A percentile compares a stretch with the other conserved stretches of the same genome.
phyloP scores from a whole-genome alignment of 2,888 invertebrate genomes.

The Ypsolopha sequella region DNA sequence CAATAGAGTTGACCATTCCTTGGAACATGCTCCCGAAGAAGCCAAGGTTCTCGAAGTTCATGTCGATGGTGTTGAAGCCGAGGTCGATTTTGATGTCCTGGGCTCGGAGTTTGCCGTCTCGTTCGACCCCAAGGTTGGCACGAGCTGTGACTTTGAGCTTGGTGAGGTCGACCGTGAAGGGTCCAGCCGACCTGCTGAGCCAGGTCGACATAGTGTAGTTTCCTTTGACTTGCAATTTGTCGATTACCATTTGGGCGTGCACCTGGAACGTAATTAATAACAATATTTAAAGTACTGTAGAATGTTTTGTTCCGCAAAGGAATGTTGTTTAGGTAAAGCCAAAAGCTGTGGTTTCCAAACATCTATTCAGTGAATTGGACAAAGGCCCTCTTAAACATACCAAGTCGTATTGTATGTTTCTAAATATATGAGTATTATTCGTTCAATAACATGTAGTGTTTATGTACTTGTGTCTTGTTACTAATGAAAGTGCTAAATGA shows the following conservation, averaged over 20 bases:
- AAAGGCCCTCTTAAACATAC: too few species aligned
- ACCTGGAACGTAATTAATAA: conserved; percentile 64
- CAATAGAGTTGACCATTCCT: conserved; percentile 84
- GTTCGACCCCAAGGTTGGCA: conserved; percentile 78
- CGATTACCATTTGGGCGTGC: conserved; percentile 78
- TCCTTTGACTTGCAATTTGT: conserved; percentile 78
- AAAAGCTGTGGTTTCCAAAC: too few species aligned
- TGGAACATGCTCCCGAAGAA: conserved; percentile 78
- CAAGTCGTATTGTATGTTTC: too few species aligned
- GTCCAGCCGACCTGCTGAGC: conserved; percentile 78
- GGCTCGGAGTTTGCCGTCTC: conserved; percentile 81
- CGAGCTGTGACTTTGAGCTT: conserved; percentile 77
- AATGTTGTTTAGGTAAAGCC: too few species aligned
- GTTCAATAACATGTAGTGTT: too few species aligned
- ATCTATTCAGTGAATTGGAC: too few species aligned
- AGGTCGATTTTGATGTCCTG: conserved; percentile 86
- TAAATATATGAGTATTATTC: too few species aligned
- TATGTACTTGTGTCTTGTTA: too few species aligned
- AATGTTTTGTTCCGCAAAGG: too few species aligned
- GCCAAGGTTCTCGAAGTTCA: conserved; percentile 87
- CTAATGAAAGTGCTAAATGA: too few species aligned
- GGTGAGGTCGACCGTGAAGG: conserved; percentile 81
- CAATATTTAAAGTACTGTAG: neutral
- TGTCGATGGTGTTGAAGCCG: conserved; percentile 78
- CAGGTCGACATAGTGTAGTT: conserved; percentile 81